Percentiles rank a stretch among this genome's conserved stretches.
These are phyloP conservation scores for Spheniscus mendiculus DNA, from an alignment of 2,113 vertebrate genomes.

Conservation along the genomic window DNA sequence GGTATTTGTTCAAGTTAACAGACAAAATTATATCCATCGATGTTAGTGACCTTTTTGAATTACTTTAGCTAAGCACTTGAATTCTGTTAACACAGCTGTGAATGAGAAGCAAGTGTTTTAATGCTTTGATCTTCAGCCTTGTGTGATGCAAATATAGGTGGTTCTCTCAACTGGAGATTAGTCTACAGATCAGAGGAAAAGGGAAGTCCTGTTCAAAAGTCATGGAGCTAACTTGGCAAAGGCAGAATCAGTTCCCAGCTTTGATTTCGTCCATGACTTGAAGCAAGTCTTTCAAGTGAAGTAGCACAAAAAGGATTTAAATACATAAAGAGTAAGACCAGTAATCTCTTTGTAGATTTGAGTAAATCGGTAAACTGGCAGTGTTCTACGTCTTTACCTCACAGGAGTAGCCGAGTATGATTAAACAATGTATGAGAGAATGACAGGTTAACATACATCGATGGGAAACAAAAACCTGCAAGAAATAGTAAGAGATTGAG, in stretches of 20 bases:
- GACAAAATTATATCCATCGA: not conserved
- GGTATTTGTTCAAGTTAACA: not conserved
- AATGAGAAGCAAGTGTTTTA: not conserved
- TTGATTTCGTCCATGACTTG: conserved; percentile 6
- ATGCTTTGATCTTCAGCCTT: not conserved
- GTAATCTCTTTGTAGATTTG: conserved; percentile 2
- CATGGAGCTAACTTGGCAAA: not conserved
- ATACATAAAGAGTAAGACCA: not conserved
- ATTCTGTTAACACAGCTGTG: not conserved
- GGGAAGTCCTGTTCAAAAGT: not conserved
- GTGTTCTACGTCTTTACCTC: not conserved
- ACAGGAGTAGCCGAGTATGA: not conserved
- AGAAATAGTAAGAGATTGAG: not conserved
- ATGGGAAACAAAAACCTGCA: not conserved
- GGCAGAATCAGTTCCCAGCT: not conserved
- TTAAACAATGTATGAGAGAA: not conserved
- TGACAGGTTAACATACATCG: not conserved
- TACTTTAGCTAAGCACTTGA: not conserved
- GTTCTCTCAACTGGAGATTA: not conserved
- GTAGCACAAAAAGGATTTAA: not conserved
- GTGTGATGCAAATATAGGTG: not conserved
- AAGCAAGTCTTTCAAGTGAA: not conserved
- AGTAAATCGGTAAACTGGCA: not conserved
- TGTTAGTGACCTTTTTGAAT: not conserved
- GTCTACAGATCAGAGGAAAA: not conserved